phyloP scores from a whole-genome alignment of 2,113 vertebrate genomes.

The Mirza zaza region DNA sequence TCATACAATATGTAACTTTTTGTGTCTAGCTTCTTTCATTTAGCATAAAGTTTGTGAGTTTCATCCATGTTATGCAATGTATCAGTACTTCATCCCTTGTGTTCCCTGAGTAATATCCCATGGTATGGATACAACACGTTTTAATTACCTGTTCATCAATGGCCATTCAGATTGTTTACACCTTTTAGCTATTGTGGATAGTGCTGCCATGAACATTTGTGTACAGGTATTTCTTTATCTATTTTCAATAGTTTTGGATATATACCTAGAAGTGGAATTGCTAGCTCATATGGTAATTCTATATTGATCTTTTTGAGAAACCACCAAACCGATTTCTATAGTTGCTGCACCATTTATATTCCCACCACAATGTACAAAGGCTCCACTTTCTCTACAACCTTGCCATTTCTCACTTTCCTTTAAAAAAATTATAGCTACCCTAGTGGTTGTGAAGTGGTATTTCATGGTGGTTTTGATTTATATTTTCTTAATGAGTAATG shows the following conservation, averaged over 20 bases:
- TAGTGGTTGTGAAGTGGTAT: neutral
- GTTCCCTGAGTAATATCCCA: neutral
- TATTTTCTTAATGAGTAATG: neutral
- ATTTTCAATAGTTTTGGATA: neutral
- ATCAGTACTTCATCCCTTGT: neutral
- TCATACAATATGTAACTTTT: neutral
- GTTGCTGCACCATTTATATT: neutral
- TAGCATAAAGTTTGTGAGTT: neutral
- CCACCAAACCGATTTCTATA: neutral
- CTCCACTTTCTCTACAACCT: neutral
- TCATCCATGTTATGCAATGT: neutral
- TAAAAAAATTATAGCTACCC: neutral
- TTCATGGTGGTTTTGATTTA: neutral
- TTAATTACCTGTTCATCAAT: neutral
- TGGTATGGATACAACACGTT: neutral
- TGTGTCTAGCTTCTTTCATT: neutral
- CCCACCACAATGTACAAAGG: neutral
- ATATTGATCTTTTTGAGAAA: neutral
- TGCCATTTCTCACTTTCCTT: neutral
- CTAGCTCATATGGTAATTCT: neutral
- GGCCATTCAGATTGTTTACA: neutral
- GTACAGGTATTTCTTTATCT: neutral
- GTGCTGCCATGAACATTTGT: neutral
- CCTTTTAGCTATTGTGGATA: neutral
- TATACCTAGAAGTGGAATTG: neutral